Evolutionary conservation across 2,888 invertebrate genomes (phyloP).

Genomic region (Frankliniella intonsa): DNA sequence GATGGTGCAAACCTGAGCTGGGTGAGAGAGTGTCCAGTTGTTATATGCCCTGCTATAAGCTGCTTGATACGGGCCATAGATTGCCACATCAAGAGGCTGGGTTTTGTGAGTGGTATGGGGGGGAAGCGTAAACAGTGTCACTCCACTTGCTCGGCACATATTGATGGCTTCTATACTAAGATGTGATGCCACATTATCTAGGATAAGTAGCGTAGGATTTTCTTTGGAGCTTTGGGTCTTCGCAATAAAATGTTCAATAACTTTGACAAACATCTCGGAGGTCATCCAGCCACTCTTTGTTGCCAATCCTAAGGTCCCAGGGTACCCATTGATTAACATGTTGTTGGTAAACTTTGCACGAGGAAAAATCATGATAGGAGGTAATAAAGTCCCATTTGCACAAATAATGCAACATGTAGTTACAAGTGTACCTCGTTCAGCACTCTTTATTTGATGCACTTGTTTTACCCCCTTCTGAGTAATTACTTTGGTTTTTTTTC

Average conservation of each 20-base stretch:
- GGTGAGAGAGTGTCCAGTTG: too few relatives aligned
- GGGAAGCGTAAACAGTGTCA: slow-evolving; percentile 43
- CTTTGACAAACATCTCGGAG: slow-evolving; percentile 41
- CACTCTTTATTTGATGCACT: slow-evolving; percentile 42
- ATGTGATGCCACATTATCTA: slow-evolving; percentile 38
- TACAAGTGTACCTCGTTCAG: slow-evolving; percentile 42
- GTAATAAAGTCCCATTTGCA: slow-evolving; percentile 41
- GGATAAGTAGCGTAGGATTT: slow-evolving; percentile 32
- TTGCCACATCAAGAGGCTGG: slow-evolving; percentile 42
- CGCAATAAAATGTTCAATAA: slow-evolving; percentile 45
- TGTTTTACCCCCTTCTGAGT: slow-evolving; percentile 32
- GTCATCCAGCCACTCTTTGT: slow-evolving; percentile 45
- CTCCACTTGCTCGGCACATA: slow-evolving; percentile 42
- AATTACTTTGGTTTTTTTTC: too few relatives aligned
- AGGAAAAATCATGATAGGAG: slow-evolving; percentile 44
- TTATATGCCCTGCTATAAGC: too few relatives aligned
- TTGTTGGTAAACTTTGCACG: slow-evolving; percentile 41
- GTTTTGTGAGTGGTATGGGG: slow-evolving; percentile 43
- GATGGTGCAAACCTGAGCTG: too few relatives aligned
- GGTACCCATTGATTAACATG: slow-evolving; percentile 43
- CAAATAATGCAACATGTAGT: slow-evolving; percentile 42
- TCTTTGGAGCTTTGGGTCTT: too few relatives aligned
- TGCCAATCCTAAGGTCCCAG: slow-evolving; percentile 43
- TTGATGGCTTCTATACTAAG: slow-evolving; percentile 37
- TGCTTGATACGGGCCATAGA: slow-evolving; percentile 42